phyloP scores from a whole-genome alignment of 2,888 invertebrate species.

The Acanthosepion lycidas region DNA sequence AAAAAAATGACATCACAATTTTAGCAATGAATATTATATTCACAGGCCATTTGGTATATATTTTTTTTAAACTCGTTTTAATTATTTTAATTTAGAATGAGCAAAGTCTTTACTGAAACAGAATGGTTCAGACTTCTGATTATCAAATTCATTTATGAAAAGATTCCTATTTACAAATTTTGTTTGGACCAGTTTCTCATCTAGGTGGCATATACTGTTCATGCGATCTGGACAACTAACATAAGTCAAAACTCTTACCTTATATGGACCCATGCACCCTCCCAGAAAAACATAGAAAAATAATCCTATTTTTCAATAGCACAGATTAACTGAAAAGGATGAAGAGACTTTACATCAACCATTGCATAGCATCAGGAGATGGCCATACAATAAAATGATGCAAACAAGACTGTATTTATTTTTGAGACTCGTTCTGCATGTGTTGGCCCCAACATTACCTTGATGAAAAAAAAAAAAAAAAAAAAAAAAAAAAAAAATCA shows the following conservation, averaged over 20 bases:
- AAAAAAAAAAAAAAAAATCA: background rate
- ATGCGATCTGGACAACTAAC: background rate
- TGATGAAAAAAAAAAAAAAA: background rate
- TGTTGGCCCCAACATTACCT: conserved; percentile 33
- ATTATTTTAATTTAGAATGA: conserved; percentile 14
- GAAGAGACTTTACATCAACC: background rate
- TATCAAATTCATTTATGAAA: background rate
- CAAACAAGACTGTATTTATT: background rate
- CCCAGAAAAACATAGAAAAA: background rate
- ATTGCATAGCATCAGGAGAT: background rate
- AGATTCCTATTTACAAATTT: background rate
- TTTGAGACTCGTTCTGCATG: background rate
- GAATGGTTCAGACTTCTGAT: background rate
- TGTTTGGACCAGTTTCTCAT: conserved; percentile 11
- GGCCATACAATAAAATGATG: background rate
- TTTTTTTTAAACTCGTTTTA: background rate
- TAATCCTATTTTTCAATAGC: conserved; percentile 20
- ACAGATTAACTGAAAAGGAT: background rate
- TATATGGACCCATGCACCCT: background rate
- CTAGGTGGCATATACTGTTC: background rate
- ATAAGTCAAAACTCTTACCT: background rate
- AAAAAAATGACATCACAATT: conserved; percentile 33
- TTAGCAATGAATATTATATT: background rate
- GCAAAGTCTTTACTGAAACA: background rate
- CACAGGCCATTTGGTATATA: background rate